phyloP scores from a whole-genome alignment of 2,797 vertebrate species.

The Ceyx erithaca region DNA sequence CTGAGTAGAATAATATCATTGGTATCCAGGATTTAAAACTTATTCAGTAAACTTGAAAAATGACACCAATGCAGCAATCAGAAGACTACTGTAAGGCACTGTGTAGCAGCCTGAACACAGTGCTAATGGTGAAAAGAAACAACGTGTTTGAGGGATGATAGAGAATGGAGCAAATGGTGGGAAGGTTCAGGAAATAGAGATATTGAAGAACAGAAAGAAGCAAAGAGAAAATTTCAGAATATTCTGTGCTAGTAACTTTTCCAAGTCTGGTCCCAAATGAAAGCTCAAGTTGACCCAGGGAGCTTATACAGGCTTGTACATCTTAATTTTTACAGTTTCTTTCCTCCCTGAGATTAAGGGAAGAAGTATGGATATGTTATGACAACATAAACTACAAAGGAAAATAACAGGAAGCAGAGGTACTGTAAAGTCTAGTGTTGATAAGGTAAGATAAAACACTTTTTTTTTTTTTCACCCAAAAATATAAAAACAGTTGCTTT shows the following conservation, averaged over 20 bases:
- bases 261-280: neutral
- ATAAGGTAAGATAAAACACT: neutral
- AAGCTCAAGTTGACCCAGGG: neutral
- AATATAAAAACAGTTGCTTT: neutral
- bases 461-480: neutral
- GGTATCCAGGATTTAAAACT: neutral
- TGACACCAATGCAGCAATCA: neutral
- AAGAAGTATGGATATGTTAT: neutral
- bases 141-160: neutral
- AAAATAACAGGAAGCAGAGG: neutral
- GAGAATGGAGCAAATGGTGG: neutral
- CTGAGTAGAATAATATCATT: neutral
- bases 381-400: neutral
- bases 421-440: neutral
- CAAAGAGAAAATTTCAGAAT: neutral
- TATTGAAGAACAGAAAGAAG: neutral
- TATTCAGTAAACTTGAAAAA: neutral
- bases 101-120: neutral
- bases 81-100: neutral
- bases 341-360: neutral
- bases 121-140: neutral
- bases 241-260: neutral
- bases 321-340: neutral
- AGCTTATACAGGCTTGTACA: neutral
- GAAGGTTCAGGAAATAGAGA: neutral